These are phyloP conservation scores for Nephotettix cincticeps DNA, from an alignment of 1,140 invertebrate genomes.

Conservation along the genomic window DNA sequence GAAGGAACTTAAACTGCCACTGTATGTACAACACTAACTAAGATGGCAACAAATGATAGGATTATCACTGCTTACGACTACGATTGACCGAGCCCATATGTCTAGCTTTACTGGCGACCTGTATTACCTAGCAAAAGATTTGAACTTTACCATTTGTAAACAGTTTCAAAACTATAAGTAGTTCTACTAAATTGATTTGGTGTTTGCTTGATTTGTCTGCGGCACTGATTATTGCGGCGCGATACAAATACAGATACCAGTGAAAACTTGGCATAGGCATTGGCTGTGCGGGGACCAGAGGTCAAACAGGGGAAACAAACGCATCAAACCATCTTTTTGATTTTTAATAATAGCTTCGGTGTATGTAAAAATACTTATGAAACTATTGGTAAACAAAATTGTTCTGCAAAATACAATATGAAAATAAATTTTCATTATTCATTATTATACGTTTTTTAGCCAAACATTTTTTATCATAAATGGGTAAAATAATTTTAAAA, in stretches of 20 bases:
- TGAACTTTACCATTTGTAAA: conserved; percentile 16
- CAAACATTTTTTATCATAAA: too few species aligned
- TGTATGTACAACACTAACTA: conserved; percentile 7
- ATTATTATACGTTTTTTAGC: too few species aligned
- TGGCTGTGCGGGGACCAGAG: background rate
- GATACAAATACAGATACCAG: background rate
- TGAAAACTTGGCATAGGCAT: background rate
- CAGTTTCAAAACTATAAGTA: background rate
- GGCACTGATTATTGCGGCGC: conserved; percentile 14
- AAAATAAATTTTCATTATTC: too few species aligned
- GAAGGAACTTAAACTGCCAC: background rate
- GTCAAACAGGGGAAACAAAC: background rate
- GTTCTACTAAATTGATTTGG: conserved; percentile 19
- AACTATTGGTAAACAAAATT: too few species aligned
- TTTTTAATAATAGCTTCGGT: too few species aligned
- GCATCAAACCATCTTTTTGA: too few species aligned
- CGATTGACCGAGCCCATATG: background rate
- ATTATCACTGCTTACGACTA: background rate
- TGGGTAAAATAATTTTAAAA: too few species aligned
- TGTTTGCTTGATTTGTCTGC: conserved; percentile 19
- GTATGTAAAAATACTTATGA: too few species aligned
- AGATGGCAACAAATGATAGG: conserved; percentile 1
- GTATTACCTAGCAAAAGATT: background rate
- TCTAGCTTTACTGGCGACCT: background rate
- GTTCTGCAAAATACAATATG: too few species aligned